phyloP scores from a whole-genome alignment of 2,888 invertebrate species.

The Volucella inanis region DNA sequence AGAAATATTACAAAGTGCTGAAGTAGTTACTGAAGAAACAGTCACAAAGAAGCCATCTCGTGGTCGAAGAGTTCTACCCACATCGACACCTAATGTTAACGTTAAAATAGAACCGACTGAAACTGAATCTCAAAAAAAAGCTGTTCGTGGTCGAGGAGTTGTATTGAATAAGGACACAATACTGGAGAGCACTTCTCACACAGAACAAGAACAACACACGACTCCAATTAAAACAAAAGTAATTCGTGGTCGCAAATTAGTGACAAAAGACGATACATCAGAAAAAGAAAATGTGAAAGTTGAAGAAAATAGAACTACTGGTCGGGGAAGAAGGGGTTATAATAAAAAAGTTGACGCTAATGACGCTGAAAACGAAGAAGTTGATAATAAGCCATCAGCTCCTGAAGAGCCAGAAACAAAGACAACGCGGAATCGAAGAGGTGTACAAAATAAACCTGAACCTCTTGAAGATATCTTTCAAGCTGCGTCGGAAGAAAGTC shows the following conservation, averaged over 20 bases:
- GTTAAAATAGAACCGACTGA: not conserved
- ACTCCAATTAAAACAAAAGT: not conserved
- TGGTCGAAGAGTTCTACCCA: not conserved
- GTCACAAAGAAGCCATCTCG: not conserved
- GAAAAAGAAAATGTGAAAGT: not conserved
- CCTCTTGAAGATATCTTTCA: not conserved
- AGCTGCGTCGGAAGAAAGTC: not conserved
- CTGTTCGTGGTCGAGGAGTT: constrained; percentile 21
- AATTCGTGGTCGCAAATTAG: constrained; percentile 26
- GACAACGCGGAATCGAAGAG: constrained; percentile 17
- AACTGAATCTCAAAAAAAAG: constrained; percentile 11
- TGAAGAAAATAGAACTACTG: not conserved
- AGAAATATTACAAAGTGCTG: not conserved
- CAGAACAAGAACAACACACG: constrained; percentile 15
- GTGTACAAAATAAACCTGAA: not conserved
- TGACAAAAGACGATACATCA: not conserved
- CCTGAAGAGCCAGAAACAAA: not conserved
- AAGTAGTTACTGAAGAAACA: not conserved
- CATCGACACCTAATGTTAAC: not conserved
- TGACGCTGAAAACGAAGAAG: constrained; percentile 11
- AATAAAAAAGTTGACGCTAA: not conserved
- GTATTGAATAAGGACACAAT: constrained; percentile 11
- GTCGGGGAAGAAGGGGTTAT: not conserved
- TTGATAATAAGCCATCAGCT: not conserved
- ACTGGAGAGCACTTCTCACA: constrained; percentile 14